Evolutionary conservation across 2,113 vertebrate genomes (phyloP).

Genomic region (Melospiza melodia): DNA sequence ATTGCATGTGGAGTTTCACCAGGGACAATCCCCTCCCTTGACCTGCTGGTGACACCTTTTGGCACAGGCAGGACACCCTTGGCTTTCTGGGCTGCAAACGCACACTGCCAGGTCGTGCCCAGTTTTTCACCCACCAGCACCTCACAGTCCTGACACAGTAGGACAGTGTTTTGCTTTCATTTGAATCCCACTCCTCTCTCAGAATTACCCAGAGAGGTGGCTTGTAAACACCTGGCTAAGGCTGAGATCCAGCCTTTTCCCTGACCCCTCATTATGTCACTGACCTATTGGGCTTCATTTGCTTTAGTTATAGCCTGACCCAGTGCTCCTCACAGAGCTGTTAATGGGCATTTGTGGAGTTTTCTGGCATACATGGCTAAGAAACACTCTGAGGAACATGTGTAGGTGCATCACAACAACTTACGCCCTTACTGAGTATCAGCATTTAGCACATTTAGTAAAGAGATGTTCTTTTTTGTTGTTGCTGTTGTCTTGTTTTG

Average conservation of each 20-base stretch:
- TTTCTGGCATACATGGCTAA: rapidly evolving
- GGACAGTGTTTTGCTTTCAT: rapidly evolving
- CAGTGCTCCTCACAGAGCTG: rapidly evolving
- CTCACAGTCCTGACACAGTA: background rate
- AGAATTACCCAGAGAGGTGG: background rate
- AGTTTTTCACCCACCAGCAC: background rate
- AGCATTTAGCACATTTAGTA: background rate
- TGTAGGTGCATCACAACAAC: background rate
- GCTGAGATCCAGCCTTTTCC: background rate
- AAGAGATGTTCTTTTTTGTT: background rate
- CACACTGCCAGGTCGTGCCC: background rate
- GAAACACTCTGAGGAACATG: background rate
- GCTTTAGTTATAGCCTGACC: background rate
- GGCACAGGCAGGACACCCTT: background rate
- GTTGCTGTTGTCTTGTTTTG: background rate
- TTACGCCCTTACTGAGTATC: background rate
- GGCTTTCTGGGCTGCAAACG: background rate
- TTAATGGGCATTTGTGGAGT: background rate
- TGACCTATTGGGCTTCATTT: background rate
- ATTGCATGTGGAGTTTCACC: background rate
- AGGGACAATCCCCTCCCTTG: background rate
- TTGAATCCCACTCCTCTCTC: background rate
- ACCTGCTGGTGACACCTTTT: background rate
- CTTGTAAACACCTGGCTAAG: background rate
- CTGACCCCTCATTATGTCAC: background rate